Evolutionary conservation across 1,140 invertebrate genomes (phyloP).

Genomic region (Aphaenogaster rudis): DNA sequence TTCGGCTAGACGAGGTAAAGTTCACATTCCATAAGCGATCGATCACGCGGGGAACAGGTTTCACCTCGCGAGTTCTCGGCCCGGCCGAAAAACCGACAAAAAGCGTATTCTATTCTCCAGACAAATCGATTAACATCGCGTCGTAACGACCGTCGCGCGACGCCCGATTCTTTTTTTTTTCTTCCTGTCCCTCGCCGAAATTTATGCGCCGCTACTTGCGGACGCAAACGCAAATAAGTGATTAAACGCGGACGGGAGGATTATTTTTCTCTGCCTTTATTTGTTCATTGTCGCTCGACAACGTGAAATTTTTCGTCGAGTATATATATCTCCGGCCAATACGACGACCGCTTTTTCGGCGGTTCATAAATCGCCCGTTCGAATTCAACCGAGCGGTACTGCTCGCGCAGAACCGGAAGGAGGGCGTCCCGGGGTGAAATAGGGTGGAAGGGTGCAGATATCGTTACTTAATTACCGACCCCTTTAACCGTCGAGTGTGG

Average conservation of each 20-base stretch:
- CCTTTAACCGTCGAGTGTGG: background rate
- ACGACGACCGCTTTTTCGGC: background rate
- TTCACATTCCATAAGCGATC: slow-evolving; percentile 59
- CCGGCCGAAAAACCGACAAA: slow-evolving; percentile 38
- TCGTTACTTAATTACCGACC: slow-evolving; percentile 12
- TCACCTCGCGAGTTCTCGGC: slow-evolving; percentile 17
- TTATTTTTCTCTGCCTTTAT: background rate
- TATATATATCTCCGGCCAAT: background rate
- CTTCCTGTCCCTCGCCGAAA: background rate
- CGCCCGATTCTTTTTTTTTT: background rate
- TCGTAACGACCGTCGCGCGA: background rate
- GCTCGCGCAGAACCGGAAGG: too few species aligned
- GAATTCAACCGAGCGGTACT: background rate
- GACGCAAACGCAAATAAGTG: slow-evolving; percentile 12
- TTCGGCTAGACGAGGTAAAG: slow-evolving; percentile 55
- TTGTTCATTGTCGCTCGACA: background rate
- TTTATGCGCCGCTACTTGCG: slow-evolving; percentile 24
- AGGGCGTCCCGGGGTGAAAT: background rate
- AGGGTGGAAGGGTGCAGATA: background rate
- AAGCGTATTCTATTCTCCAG: slow-evolving; percentile 47
- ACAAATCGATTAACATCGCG: slow-evolving; percentile 58
- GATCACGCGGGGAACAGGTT: slow-evolving; percentile 59
- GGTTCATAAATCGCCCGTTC: background rate
- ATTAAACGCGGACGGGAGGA: slow-evolving; percentile 19
- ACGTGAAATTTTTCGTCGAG: background rate